A percentile compares a stretch with the other conserved stretches of the same genome.
These are phyloP conservation scores for Lepisosteus osseus DNA, from an alignment of 2,113 vertebrate species.

Conservation along the genomic window DNA sequence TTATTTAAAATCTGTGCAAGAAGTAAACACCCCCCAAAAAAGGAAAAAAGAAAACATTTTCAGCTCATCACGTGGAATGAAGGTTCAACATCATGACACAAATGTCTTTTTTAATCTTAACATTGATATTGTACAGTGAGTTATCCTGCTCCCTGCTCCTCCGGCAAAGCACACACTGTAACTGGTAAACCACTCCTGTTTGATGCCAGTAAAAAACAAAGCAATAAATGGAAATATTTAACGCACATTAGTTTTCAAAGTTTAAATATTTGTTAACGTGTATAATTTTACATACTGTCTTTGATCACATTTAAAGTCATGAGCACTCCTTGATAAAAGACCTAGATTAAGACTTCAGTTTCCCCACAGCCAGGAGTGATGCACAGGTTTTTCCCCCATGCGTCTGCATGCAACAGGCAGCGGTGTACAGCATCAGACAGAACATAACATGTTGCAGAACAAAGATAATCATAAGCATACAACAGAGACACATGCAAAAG, in stretches of 20 bases:
- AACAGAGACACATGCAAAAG: constrained; percentile 75
- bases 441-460: constrained; percentile 69
- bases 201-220: constrained; percentile 39
- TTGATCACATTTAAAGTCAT: constrained; percentile 52
- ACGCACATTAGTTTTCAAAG: constrained; percentile 62
- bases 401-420: constrained; percentile 76
- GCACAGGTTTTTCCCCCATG: constrained; percentile 72
- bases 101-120: constrained; percentile 62
- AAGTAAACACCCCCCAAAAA: constrained; percentile 73
- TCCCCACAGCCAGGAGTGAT: constrained; percentile 64
- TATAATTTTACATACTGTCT: constrained; percentile 54
- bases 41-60: constrained; percentile 61
- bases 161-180: constrained; percentile 47
- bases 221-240: constrained; percentile 50
- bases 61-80: constrained; percentile 59
- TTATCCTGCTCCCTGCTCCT: constrained; percentile 42
- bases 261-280: constrained; percentile 56
- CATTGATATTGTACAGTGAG: constrained; percentile 58
- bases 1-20: constrained; percentile 80
- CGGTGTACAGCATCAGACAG: constrained; percentile 67
- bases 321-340: constrained; percentile 54
- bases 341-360: constrained; percentile 70
- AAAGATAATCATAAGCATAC: constrained; percentile 70
- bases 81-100: constrained; percentile 61
- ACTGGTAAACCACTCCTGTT: constrained; percentile 46